Evolutionary conservation across 2,113 vertebrate genomes (phyloP).

Genomic region (Morone chrysops): DNA sequence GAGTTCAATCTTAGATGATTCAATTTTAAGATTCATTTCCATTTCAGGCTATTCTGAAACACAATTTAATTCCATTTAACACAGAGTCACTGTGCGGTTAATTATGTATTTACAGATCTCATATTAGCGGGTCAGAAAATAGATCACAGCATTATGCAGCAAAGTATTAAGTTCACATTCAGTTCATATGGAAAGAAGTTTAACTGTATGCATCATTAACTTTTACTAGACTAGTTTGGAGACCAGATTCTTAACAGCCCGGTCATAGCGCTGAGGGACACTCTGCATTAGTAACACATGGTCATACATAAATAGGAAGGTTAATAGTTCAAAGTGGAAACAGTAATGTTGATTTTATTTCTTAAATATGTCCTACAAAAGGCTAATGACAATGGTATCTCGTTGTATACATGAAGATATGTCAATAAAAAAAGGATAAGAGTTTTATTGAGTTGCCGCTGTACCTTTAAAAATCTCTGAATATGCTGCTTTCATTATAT

Average conservation of each 20-base stretch:
- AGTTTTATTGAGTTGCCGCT: background rate
- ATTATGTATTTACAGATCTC: slow-evolving; percentile 65
- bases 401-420: background rate
- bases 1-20: slow-evolving; percentile 48
- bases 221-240: slow-evolving; percentile 45
- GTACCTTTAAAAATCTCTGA: background rate
- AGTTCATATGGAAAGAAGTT: slow-evolving; percentile 55
- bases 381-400: background rate
- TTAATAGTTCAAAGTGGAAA: slow-evolving; percentile 39
- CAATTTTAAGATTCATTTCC: slow-evolving; percentile 60
- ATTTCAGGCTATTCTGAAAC: slow-evolving; percentile 49
- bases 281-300: slow-evolving; percentile 50
- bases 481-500: slow-evolving; percentile 3
- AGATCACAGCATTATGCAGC: slow-evolving; percentile 27
- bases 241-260: slow-evolving; percentile 31
- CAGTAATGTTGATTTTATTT: slow-evolving; percentile 11
- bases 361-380: background rate
- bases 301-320: slow-evolving; percentile 43
- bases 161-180: slow-evolving; percentile 49
- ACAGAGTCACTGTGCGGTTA: slow-evolving; percentile 61
- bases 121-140: slow-evolving; percentile 37
- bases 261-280: slow-evolving; percentile 24
- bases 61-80: slow-evolving; percentile 51
- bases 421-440: slow-evolving; percentile 3
- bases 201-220: slow-evolving; percentile 55